phyloP scores from a whole-genome alignment of 2,797 vertebrate species.

The Danio jaintianensis region DNA sequence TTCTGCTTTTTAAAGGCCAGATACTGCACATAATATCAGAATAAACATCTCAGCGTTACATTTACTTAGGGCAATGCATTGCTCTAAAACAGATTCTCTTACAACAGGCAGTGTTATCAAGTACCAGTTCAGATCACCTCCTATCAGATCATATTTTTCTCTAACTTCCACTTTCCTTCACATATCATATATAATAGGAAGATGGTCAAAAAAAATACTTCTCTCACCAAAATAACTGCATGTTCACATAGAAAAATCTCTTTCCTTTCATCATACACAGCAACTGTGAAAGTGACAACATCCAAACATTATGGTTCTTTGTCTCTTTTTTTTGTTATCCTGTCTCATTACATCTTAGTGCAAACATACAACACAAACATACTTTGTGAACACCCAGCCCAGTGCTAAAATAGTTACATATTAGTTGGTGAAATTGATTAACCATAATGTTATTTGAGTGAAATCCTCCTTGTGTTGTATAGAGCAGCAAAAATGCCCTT shows the following conservation, averaged over 20 bases:
- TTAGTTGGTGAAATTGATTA: slow-evolving; percentile 11
- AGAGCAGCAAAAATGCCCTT: slow-evolving; percentile 33
- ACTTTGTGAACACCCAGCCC: slow-evolving; percentile 10
- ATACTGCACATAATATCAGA: slow-evolving; percentile 17
- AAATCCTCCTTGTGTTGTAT: slow-evolving; percentile 21
- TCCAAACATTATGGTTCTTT: neutral
- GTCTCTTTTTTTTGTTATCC: neutral
- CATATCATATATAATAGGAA: neutral
- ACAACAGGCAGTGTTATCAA: slow-evolving; percentile 25
- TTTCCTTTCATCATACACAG: neutral
- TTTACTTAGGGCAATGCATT: slow-evolving; percentile 5
- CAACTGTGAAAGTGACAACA: neutral
- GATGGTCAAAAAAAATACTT: neutral
- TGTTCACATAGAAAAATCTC: neutral
- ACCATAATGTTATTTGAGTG: slow-evolving; percentile 43
- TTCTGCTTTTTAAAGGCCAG: neutral
- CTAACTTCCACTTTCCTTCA: slow-evolving; percentile 4
- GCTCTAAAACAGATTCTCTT: slow-evolving; percentile 5
- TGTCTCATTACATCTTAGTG: slow-evolving; percentile 12
- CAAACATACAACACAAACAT: neutral
- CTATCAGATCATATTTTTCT: neutral
- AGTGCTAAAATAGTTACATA: slow-evolving; percentile 25
- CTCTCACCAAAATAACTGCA: neutral
- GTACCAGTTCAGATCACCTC: neutral
- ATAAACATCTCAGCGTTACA: neutral